Evolutionary conservation across 2,888 invertebrate genomes (phyloP).

Genomic region (Acanthosoma haemorrhoidale): DNA sequence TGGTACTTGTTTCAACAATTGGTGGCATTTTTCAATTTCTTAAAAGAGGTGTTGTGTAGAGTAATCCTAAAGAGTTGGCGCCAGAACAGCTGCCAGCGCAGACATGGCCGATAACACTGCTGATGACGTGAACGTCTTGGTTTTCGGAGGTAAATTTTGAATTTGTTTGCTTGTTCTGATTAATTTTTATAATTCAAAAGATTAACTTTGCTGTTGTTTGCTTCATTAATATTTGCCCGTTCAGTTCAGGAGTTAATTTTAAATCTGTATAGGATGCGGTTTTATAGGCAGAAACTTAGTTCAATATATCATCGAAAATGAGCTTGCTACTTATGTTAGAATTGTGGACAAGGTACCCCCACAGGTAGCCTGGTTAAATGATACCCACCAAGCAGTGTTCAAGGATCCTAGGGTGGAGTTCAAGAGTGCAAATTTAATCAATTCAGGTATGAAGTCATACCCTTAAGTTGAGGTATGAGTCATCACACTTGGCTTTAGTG

Average conservation of each 20-base stretch:
- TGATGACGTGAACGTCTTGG: not conserved
- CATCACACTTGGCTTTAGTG: conserved; percentile 6
- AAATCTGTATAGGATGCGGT: conserved; percentile 68
- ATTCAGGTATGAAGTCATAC: conserved; percentile 59
- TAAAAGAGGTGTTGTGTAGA: not conserved
- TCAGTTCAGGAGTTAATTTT: not conserved
- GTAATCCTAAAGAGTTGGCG: not conserved
- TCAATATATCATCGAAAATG: conserved; percentile 69
- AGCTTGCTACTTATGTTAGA: conserved; percentile 66
- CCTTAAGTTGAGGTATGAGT: conserved; percentile 13
- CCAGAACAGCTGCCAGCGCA: conserved; percentile 7
- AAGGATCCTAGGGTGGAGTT: conserved; percentile 74
- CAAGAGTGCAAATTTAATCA: conserved; percentile 86
- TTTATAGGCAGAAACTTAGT: conserved; percentile 88
- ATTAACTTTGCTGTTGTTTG: too few relatives aligned
- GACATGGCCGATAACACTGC: conserved; percentile 11
- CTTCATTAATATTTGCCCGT: too few relatives aligned
- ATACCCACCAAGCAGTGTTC: conserved; percentile 65
- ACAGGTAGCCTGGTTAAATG: conserved; percentile 83
- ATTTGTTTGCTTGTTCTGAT: too few relatives aligned
- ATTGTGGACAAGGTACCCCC: conserved; percentile 91
- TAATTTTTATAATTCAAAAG: too few relatives aligned
- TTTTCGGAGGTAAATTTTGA: conserved; percentile 23
- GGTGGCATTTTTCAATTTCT: not conserved
- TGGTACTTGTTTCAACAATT: too few relatives aligned